These are phyloP conservation scores for Gallinago solitaria DNA, from an alignment of 2,797 vertebrate species.

Conservation along the genomic window DNA sequence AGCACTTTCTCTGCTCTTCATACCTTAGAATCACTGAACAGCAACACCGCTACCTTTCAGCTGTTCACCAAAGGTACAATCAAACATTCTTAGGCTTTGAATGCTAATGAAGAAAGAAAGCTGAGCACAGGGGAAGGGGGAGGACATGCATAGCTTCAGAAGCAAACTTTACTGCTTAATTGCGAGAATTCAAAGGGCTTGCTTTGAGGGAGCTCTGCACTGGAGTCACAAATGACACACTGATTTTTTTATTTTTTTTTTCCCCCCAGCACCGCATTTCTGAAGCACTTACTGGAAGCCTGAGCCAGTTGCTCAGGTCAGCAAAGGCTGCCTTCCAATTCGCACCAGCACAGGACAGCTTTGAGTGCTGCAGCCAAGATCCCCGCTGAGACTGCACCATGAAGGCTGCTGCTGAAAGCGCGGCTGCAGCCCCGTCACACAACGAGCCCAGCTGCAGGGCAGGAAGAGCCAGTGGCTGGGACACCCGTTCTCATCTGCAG, in stretches of 20 bases:
- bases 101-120: conserved; percentile 26
- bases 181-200: not conserved
- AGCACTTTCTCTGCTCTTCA: not conserved
- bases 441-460: not conserved
- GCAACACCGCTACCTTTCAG: not conserved
- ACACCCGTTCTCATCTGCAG: not conserved
- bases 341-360: not conserved
- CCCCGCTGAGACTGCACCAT: not conserved
- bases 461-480: not conserved
- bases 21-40: not conserved
- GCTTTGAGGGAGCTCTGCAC: not conserved
- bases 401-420: not conserved
- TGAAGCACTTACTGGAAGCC: not conserved
- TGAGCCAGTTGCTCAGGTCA: conserved; percentile 3
- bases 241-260: not conserved
- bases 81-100: not conserved
- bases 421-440: not conserved
- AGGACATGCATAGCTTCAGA: not conserved
- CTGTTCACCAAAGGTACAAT: not conserved
- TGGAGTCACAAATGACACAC: not conserved
- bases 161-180: not conserved
- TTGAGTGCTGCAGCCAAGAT: not conserved
- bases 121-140: not conserved
- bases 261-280: not conserved
- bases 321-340: conserved; percentile 21